Base-by-base conservation (phyloP, 2,113 vertebrate genomes). In the Sturnus vulgaris region DNA sequence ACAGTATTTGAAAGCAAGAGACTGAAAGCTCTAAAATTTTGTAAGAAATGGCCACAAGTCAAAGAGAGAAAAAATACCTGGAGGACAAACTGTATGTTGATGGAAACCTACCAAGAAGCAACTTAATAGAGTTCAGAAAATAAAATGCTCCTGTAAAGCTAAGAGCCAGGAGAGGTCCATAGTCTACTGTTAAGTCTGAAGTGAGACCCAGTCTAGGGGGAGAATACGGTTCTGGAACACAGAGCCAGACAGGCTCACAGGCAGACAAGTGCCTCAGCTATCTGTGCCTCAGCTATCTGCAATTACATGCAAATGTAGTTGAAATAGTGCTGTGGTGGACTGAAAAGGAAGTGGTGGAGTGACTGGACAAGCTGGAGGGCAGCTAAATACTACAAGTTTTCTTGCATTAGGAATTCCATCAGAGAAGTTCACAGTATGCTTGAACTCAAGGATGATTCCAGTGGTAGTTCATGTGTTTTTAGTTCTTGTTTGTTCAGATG, bases 31-130 rank as follows among this genome's bases (percentile, higher is more conserved):
- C 7, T 44, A 30, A 46, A 64, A 40, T 66, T 33, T 61, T 47
- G 12, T 79, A 23, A 37, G 50, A 78, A 70, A 19, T 64, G 10
- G 13, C 20, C 28, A 7, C 4, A 65, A 44, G 18, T 37, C 37
- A 37, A 37, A 37, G 37, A 37, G 37, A 37, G 37, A 37, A 37
- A 37, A 37, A 37, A 37, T 37, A 37, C 37, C 37, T 37, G 37
- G 37, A 37, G 37, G 8, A 35, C 28, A 65, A 69, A 6, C 12
- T 55, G 0, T 39, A 17, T 65, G 15, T 75, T 7, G 16, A 0
- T 81, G 20, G 13, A 56, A 47, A 63, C 22, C 33, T 82, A 37
- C 19, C 5, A 47, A 85, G 39, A 47, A 53, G 35, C 16, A 68
- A 11, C 5, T 19, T 35, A 40, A 39, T 12, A n/a, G 13, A 27